Evolutionary conservation across 2,888 invertebrate species (phyloP), one percentile per base, ranked within the genome.

Genomic region (Leptinotarsa peninsularis): DNA sequence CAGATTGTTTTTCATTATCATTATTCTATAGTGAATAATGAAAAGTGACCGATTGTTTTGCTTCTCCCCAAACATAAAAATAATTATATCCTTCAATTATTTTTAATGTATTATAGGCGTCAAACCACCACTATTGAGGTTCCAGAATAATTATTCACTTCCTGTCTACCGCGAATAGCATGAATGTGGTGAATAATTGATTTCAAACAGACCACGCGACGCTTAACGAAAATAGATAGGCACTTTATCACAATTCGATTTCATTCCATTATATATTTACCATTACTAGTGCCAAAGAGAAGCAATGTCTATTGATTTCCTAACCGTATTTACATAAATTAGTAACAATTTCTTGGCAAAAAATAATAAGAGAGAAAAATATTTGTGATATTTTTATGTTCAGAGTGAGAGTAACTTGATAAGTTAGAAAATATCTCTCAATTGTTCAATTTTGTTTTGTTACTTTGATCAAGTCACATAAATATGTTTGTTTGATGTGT

Each of bases 111-210:
- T 58, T 58, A 23, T 58, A 21, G 23, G 58, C 23, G 23, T 23
- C 58, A 58, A 23, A 23, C 58, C 21, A 23, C 58, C 58, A 23
- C 23, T 58, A 58, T 58, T 58, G 23, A 21, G 14, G 23, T 58
- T 58, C 21, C 58, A 13, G 58, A 21, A 58, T 23, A 23, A 58
- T 58, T 23, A 58, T 58, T 58, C 17, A 58, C 18, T 14, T 23
- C 4, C 5, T 21, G 58, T 15, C 58, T 23, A 58, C n/a, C 54
- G 54, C 18, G 18, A 54, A 7, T 54, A 13, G 58, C 21, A 23
- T 23, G 58, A 58, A 58, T 23, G 58, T 15, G 58, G 15, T 58
- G 4, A 58, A 58, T 58, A 58, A 58, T 58, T 58, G 58, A 58
- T 58, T 58, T 17, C 58, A 13, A 58, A 27, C 23, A 58, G 58